A percentile compares a stretch with the other conserved stretches of the same genome.
phyloP scores from a whole-genome alignment of 2,797 vertebrate genomes.

The Leptodactylus fallax region DNA sequence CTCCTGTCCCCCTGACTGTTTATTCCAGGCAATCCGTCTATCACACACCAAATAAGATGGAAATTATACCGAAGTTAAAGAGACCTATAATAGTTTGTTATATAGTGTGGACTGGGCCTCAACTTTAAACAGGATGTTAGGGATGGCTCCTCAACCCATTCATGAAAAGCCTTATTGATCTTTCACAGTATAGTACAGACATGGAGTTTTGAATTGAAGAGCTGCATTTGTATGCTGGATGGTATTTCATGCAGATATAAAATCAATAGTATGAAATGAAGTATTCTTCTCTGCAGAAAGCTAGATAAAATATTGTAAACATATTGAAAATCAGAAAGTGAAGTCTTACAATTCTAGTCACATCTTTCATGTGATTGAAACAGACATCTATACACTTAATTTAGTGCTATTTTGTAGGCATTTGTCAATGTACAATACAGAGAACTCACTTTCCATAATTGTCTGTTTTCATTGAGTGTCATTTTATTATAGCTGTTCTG shows the following conservation, averaged over 20 bases:
- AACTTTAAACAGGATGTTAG: not conserved
- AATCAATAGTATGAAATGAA: conserved; percentile 39
- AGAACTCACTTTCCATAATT: conserved; percentile 14
- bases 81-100: not conserved
- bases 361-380: conserved; percentile 24
- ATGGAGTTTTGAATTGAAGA: conserved; percentile 3
- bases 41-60: no score
- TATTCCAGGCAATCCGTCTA: no score
- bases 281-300: not conserved
- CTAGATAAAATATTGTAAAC: conserved; percentile 9
- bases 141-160: not conserved
- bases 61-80: no score
- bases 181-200: not conserved
- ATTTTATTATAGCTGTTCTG: conserved; percentile 51
- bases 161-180: not conserved
- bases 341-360: conserved; percentile 15
- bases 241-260: conserved; percentile 15
- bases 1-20: no score
- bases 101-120: not conserved
- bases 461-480: conserved; percentile 44
- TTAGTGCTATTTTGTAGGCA: conserved; percentile 8
- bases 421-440: conserved; percentile 42
- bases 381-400: conserved; percentile 19
- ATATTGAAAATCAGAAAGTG: conserved; percentile 5
- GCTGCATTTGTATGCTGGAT: conserved; percentile 14